Evolutionary conservation across 2,888 invertebrate species (phyloP).

Genomic region (Germaria angustata): DNA sequence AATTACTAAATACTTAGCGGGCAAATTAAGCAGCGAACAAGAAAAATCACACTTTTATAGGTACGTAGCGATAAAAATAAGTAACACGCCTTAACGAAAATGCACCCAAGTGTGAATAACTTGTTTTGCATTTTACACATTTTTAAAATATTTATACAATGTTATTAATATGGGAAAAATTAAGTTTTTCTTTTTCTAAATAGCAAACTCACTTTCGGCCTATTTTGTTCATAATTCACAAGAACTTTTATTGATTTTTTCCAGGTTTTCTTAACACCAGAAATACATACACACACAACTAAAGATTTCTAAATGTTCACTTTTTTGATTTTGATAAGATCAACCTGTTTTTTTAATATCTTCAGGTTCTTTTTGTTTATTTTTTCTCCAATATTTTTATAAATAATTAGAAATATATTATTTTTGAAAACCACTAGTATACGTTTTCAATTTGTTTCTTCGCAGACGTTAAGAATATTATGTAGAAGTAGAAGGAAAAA

Average conservation of each 20-base stretch:
- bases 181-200: not conserved
- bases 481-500: slow-evolving; percentile 38
- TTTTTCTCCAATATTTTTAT: not conserved
- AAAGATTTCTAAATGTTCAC: slow-evolving; percentile 20
- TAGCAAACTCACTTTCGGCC: slow-evolving; percentile 34
- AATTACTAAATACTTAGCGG: slow-evolving; percentile 43
- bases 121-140: slow-evolving; percentile 44
- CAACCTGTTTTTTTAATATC: not conserved
- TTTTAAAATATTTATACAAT: slow-evolving; percentile 24
- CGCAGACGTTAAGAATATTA: slow-evolving; percentile 47
- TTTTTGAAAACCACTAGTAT: slow-evolving; percentile 10
- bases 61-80: slow-evolving; percentile 14
- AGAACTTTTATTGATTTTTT: slow-evolving; percentile 62
- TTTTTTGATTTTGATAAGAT: not conserved
- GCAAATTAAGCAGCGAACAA: slow-evolving; percentile 13
- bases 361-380: not conserved
- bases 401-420: slow-evolving; percentile 12
- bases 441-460: slow-evolving; percentile 42
- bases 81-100: slow-evolving; percentile 60
- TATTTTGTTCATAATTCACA: slow-evolving; percentile 20
- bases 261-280: slow-evolving; percentile 6
- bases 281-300: not conserved
- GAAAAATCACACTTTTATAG: not conserved
- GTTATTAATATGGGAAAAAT: not conserved
- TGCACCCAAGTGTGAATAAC: slow-evolving; percentile 66